phyloP scores from a whole-genome alignment of 23 tunicate genomes.

The Botrylloides violaceus region DNA sequence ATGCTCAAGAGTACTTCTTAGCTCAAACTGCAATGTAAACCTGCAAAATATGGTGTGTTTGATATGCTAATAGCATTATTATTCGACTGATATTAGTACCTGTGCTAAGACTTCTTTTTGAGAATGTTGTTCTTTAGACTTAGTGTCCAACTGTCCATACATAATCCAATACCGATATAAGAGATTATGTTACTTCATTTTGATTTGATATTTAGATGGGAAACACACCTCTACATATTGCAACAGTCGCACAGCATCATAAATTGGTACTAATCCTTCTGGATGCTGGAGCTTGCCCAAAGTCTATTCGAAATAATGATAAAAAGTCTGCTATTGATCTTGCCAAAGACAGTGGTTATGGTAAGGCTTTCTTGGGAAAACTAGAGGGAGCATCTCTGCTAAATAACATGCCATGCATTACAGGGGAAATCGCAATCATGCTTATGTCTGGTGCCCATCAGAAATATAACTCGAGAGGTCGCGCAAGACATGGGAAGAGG shows the following conservation, averaged over 20 bases:
- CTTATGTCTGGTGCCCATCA: conserved; percentile 39
- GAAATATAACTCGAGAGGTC: not conserved
- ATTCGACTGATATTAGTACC: too few relatives aligned
- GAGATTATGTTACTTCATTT: too few relatives aligned
- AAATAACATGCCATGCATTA: too few relatives aligned
- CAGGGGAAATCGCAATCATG: conserved; percentile 53
- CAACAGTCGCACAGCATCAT: conserved; percentile 22
- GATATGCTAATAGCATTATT: too few relatives aligned
- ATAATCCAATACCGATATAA: too few relatives aligned
- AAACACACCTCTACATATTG: conserved; percentile 53
- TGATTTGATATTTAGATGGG: conserved; percentile 34
- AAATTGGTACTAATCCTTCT: conserved; percentile 34
- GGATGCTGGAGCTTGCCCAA: conserved; percentile 24
- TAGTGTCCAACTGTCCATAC: too few relatives aligned
- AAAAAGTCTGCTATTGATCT: conserved; percentile 37
- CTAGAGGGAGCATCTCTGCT: too few relatives aligned
- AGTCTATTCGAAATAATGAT: conserved; percentile 20
- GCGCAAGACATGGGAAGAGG: not conserved
- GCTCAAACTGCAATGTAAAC: conserved; percentile 38
- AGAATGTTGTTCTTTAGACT: too few relatives aligned
- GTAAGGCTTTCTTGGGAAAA: conserved; percentile 4
- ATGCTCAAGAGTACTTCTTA: conserved; percentile 29
- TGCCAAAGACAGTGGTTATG: conserved; percentile 38
- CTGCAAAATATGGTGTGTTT: conserved; percentile 43
- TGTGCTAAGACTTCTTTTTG: not conserved